phyloP scores from a whole-genome alignment of 2,113 vertebrate species.

The Oreochromis niloticus region DNA sequence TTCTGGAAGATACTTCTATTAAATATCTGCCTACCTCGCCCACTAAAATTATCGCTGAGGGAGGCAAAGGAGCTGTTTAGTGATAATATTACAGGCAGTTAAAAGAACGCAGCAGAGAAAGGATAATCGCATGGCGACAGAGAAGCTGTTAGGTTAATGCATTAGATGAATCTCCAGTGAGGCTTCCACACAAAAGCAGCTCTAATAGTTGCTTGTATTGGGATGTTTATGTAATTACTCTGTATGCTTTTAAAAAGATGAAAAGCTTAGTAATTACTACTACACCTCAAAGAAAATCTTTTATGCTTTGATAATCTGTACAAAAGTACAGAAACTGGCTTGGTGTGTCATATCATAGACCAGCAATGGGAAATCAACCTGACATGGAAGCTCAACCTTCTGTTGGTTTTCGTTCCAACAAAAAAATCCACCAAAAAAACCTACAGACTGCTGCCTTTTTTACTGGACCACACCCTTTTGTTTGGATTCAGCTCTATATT shows the following conservation, averaged over 20 bases:
- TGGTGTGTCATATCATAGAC: background rate
- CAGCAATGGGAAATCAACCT: background rate
- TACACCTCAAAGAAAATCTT: background rate
- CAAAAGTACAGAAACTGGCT: background rate
- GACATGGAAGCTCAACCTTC: background rate
- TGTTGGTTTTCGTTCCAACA: background rate
- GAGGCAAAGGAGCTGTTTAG: background rate
- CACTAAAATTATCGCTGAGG: background rate
- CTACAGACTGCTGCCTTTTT: background rate
- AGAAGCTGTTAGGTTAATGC: conserved; percentile 37
- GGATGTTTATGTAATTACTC: conserved; percentile 36
- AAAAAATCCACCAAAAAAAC: background rate
- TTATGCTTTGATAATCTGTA: background rate
- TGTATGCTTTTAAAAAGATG: conserved; percentile 18
- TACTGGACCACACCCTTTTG: background rate
- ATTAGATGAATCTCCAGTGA: background rate
- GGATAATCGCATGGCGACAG: background rate
- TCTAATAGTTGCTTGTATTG: conserved; percentile 6
- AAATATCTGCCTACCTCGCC: conserved; percentile 5
- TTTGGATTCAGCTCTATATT: background rate
- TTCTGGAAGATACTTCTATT: conserved; percentile 17
- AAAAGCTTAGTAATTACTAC: background rate
- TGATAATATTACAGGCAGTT: background rate
- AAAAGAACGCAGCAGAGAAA: background rate
- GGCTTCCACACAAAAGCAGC: conserved; percentile 25